phyloP scores from a whole-genome alignment of 2,888 invertebrate species.

The Dicyrtoma fusca region DNA sequence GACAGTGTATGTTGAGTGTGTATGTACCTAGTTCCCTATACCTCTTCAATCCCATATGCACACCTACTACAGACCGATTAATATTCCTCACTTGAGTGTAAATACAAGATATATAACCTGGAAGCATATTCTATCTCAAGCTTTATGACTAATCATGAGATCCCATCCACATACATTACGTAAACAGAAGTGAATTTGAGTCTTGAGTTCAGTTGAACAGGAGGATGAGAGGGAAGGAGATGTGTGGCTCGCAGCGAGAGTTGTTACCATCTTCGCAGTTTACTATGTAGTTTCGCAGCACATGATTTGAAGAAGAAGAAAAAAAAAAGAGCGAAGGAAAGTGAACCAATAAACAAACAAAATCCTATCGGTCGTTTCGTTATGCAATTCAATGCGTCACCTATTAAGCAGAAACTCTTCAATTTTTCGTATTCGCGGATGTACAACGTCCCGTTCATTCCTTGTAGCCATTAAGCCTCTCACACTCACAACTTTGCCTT shows the following conservation, averaged over 20 bases:
- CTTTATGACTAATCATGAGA: too few relatives aligned
- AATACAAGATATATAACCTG: constrained; percentile 6
- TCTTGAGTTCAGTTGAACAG: neutral
- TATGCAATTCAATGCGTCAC: constrained; percentile 27
- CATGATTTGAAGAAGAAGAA: too few relatives aligned
- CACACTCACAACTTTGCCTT: too few relatives aligned
- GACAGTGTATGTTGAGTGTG: neutral
- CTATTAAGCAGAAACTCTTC: neutral
- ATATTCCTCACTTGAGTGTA: constrained; percentile 25
- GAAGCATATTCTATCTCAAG: neutral
- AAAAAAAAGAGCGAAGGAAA: constrained; percentile 29
- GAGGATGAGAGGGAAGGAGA: neutral
- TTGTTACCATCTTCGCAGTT: too few relatives aligned
- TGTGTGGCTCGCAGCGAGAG: neutral
- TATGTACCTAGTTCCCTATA: constrained; percentile 4
- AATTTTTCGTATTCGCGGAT: neutral
- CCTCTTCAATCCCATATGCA: neutral
- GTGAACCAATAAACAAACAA: constrained; percentile 39
- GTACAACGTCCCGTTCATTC: neutral
- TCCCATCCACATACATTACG: too few relatives aligned
- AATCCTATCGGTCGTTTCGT: constrained; percentile 27
- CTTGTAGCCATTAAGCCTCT: too few relatives aligned
- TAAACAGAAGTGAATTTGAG: too few relatives aligned
- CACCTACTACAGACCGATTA: constrained; percentile 22
- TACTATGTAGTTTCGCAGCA: too few relatives aligned